Percentiles rank a stretch among this genome's conserved stretches.
These are phyloP conservation scores for Drosophila emarginata DNA, from an alignment of 2,888 invertebrate species.

Conservation along the genomic window DNA sequence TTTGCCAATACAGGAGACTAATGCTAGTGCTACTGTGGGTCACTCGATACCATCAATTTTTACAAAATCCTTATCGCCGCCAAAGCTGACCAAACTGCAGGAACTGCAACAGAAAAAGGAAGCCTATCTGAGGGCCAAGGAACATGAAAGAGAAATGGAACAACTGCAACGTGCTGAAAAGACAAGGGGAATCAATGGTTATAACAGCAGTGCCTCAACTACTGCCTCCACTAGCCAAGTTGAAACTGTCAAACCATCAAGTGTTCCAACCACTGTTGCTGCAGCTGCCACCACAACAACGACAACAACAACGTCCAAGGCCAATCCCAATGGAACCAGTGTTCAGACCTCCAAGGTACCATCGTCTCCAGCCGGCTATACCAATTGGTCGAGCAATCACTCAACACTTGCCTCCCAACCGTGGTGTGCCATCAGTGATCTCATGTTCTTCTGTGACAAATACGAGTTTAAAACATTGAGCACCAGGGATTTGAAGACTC, in stretches of 20 bases:
- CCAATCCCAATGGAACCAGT: conserved; percentile 5
- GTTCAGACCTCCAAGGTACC: conserved; percentile 1
- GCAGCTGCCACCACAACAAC: conserved; percentile 36
- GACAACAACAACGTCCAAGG: background rate
- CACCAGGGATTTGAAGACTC: conserved; percentile 65
- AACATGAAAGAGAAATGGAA: conserved; percentile 69
- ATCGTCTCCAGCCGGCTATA: conserved; percentile 55
- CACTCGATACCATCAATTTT: conserved; percentile 43
- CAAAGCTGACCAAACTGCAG: conserved; percentile 63
- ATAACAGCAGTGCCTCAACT: conserved; percentile 18
- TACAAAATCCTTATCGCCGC: conserved; percentile 49
- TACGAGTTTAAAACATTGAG: conserved; percentile 77
- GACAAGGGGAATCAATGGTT: background rate
- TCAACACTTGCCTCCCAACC: conserved; percentile 63
- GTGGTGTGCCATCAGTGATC: conserved; percentile 78
- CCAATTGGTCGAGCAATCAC: conserved; percentile 75
- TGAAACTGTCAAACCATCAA: background rate
- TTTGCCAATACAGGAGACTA: background rate
- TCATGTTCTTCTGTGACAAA: conserved; percentile 79
- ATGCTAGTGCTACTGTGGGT: background rate
- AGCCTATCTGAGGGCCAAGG: conserved; percentile 63
- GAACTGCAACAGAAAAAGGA: conserved; percentile 67
- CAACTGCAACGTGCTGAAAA: conserved; percentile 56
- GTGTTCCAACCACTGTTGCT: conserved; percentile 18
- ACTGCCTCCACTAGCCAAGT: background rate